Base-by-base conservation (phyloP, 2,888 invertebrate species). In the Boloria euphrosyne region DNA sequence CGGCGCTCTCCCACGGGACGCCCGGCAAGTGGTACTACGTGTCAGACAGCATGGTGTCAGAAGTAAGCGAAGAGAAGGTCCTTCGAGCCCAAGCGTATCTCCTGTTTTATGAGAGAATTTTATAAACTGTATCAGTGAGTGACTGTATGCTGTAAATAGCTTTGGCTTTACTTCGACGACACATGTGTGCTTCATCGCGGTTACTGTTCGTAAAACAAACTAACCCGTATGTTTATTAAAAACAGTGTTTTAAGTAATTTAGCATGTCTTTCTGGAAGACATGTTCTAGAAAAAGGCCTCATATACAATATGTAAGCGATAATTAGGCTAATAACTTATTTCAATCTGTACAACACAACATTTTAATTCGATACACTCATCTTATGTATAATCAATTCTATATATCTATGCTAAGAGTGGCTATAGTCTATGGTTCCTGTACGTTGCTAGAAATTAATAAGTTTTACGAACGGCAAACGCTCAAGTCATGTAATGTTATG, bases 61-160 rank as follows among this genome's bases (percentile, higher is more conserved):
- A 97, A 83, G 96, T 97, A 27, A 93, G 94, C 65, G 97, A 98
- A 85, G 94, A 95, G 3, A 93, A 94, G 72, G 98, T 98, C 67
- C 93, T 98, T 54, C 93, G 94, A 75, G 96, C 96, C 68, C 97
- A 99, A 87, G 99, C 99, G 16, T 99, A 99, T 89, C 93, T 99
- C 61, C 93, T 99, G 49, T 99, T 99, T 90, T 99, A 99, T 87
- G 98, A 99, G 88, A 94, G 98, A 85, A 96, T 98, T 84, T 93
- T 96, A 86, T 97, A 95, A 86, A 75, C 7, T 49, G 57, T 22
- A 31, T 16, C 17, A 27, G 55, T 64, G 55, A 63, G 43, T 18
- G 64, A 46, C 16, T 50, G 52, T 31, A 7, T 18, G 54, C 49
- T 62, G 62, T 62, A 54, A 17, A 62, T 62, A 62, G 62, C 62